Percentiles rank a stretch among this genome's conserved stretches.
Evolutionary conservation across 2,113 vertebrate species (phyloP).

Genomic region (Vireo altiloquus): DNA sequence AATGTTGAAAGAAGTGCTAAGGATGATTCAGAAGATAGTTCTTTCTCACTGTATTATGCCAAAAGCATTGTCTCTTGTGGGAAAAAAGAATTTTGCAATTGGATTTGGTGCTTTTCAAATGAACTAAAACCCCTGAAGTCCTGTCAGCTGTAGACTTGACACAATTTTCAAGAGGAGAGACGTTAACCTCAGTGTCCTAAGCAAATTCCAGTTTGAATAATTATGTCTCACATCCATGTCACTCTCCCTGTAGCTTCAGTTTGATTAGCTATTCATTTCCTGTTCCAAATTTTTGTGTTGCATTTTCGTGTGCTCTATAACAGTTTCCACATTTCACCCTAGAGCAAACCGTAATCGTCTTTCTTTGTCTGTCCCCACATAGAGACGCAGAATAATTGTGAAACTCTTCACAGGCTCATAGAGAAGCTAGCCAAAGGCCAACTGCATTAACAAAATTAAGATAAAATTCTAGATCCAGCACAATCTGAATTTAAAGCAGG

Average conservation of each 20-base stretch:
- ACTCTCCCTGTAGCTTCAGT: slow-evolving; percentile 17
- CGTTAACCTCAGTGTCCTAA: slow-evolving; percentile 17
- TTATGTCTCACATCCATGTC: not conserved
- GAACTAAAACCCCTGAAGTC: not conserved
- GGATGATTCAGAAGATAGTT: not conserved
- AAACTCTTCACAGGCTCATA: not conserved
- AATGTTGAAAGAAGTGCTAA: not conserved
- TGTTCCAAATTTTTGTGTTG: slow-evolving; percentile 12
- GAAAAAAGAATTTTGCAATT: not conserved
- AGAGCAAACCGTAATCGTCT: slow-evolving; percentile 22
- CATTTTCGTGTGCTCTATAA: slow-evolving; percentile 18
- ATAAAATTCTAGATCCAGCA: slow-evolving; percentile 22
- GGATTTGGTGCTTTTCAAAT: not conserved
- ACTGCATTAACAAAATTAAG: slow-evolving; percentile 35
- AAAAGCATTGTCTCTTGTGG: not conserved
- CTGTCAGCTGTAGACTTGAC: not conserved
- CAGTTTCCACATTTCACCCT: slow-evolving; percentile 49
- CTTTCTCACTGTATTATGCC: not conserved
- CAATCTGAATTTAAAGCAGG: slow-evolving; percentile 28
- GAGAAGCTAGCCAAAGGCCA: slow-evolving; percentile 46
- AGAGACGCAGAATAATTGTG: slow-evolving; percentile 1
- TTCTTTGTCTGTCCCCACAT: slow-evolving; percentile 23
- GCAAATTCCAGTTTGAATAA: slow-evolving; percentile 38
- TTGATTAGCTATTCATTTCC: slow-evolving; percentile 50
- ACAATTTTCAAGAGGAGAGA: not conserved